A percentile compares a stretch with the other conserved stretches of the same genome.
These are phyloP conservation scores for Phrixothrix hirtus DNA, from an alignment of 2,888 invertebrate species.

Conservation along the genomic window DNA sequence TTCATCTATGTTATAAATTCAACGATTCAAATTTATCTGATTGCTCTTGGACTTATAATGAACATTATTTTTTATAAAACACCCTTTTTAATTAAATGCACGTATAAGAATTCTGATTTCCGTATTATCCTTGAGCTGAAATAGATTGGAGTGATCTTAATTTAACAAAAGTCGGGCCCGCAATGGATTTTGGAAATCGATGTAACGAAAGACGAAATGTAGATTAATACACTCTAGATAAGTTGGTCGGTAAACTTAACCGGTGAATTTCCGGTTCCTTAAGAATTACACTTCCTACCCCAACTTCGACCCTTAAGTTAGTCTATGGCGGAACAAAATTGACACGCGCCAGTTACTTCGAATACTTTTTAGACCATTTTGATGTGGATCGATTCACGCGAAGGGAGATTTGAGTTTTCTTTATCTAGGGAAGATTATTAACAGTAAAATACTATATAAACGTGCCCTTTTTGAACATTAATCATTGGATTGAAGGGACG, in stretches of 20 bases:
- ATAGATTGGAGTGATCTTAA: too few relatives aligned
- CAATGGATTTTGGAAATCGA: constrained; percentile 4
- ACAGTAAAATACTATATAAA: neutral
- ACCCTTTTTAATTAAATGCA: too few relatives aligned
- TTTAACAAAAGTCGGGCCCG: too few relatives aligned
- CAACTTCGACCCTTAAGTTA: constrained; percentile 19
- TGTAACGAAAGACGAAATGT: constrained; percentile 6
- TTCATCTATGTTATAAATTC: constrained; percentile 20
- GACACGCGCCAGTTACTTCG: constrained; percentile 21
- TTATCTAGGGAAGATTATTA: constrained; percentile 4
- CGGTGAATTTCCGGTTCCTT: constrained; percentile 14
- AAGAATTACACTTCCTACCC: constrained; percentile 18
- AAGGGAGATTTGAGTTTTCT: constrained; percentile 5
- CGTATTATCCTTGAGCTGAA: neutral
- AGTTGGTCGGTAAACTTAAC: constrained; percentile 19
- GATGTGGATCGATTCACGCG: constrained; percentile 14
- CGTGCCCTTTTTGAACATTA: neutral
- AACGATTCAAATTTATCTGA: constrained; percentile 21
- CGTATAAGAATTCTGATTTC: too few relatives aligned
- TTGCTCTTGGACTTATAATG: too few relatives aligned
- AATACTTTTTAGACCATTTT: constrained; percentile 16
- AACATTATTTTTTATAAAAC: too few relatives aligned
- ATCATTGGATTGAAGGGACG: neutral
- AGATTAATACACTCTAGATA: constrained; percentile 8
- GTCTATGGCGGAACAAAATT: constrained; percentile 22